Evolutionary conservation across 2,113 vertebrate species (phyloP).

Genomic region (Prinia subflava): DNA sequence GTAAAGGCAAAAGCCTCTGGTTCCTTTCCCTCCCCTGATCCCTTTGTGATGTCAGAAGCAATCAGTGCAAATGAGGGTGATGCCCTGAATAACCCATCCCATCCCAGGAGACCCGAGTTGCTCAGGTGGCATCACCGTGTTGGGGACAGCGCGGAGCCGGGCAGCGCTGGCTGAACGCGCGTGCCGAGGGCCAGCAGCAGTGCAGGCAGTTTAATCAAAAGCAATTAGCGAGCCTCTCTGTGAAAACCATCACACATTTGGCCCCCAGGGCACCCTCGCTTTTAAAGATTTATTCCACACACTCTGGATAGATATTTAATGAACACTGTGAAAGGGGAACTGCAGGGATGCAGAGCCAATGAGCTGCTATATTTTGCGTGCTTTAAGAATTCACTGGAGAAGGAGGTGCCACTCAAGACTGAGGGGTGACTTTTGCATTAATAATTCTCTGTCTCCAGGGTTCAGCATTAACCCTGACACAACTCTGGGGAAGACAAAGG

Average conservation of each 20-base stretch:
- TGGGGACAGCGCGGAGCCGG: fast-evolving
- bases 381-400: not conserved
- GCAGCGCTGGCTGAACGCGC: fast-evolving
- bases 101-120: not conserved
- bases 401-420: not conserved
- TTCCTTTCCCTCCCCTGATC: not conserved
- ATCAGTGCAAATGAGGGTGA: not conserved
- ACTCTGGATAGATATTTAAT: not conserved
- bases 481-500: not conserved
- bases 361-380: not conserved
- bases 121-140: not conserved
- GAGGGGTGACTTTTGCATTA: not conserved
- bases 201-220: not conserved
- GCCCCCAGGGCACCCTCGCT: not conserved
- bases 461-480: not conserved
- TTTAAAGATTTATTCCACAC: not conserved
- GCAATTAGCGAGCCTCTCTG: not conserved
- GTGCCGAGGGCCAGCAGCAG: not conserved
- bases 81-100: not conserved
- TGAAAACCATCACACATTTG: not conserved
- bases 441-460: not conserved
- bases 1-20: not conserved
- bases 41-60: not conserved
- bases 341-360: not conserved
- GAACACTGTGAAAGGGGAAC: not conserved